phyloP scores from a whole-genome alignment of 2,113 vertebrate species.

The Felis chaus region DNA sequence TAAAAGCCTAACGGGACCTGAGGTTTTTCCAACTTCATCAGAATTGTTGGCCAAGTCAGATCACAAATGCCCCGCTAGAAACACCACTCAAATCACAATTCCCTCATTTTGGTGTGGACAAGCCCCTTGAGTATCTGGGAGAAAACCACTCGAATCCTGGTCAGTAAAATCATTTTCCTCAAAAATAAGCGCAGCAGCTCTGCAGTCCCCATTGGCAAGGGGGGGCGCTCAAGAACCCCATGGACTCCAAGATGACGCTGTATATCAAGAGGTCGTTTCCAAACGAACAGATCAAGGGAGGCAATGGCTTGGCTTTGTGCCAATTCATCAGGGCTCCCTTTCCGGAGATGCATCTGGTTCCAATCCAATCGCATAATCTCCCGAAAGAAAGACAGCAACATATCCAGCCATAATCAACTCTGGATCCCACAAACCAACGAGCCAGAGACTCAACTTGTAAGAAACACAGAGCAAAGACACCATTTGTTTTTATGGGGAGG shows the following conservation, averaged over 20 bases:
- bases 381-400: background rate
- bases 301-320: no score
- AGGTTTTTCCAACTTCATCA: background rate
- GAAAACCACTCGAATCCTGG: background rate
- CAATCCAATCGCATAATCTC: background rate
- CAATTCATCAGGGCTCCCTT: no score
- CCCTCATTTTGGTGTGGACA: background rate
- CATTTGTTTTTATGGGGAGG: background rate
- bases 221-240: background rate
- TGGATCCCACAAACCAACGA: background rate
- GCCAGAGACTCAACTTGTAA: background rate
- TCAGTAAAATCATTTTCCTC: background rate
- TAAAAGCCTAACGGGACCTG: background rate
- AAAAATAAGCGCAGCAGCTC: background rate
- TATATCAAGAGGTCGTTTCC: no score
- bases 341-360: no score
- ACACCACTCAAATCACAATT: background rate
- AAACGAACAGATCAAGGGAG: no score
- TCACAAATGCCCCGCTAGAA: background rate
- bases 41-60: background rate
- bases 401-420: background rate
- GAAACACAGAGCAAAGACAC: background rate
- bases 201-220: background rate
- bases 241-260: no score
- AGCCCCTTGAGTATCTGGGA: background rate